phyloP scores from a whole-genome alignment of 2,888 invertebrate species.

The Apoderus coryli region DNA sequence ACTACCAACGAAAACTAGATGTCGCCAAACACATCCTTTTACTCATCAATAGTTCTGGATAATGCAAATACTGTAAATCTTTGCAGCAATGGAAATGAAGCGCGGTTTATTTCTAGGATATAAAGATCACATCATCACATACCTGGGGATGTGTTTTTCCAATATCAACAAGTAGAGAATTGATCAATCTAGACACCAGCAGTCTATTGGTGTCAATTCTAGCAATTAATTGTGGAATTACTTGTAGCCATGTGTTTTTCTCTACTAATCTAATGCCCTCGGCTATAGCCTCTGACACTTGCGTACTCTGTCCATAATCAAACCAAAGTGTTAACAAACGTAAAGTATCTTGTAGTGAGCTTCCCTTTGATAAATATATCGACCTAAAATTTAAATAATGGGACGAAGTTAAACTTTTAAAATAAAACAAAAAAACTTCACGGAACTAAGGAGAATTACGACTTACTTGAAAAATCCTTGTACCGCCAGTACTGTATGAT shows the following conservation, averaged over 20 bases:
- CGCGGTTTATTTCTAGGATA: no score
- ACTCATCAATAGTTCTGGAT: no score
- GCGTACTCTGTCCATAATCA: conserved; percentile 88
- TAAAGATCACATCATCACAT: no score
- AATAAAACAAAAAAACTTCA: conserved; percentile 4
- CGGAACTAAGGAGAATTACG: conserved; percentile 4
- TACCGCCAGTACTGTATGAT: conserved; percentile 78
- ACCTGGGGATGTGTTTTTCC: conserved; percentile 83
- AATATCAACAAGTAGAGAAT: conserved; percentile 87
- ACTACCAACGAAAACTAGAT: no score
- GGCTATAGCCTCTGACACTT: conserved; percentile 84
- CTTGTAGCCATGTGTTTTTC: conserved; percentile 98
- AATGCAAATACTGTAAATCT: no score
- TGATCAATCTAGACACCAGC: conserved; percentile 79
- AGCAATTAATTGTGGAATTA: conserved; percentile 96
- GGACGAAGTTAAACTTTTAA: conserved; percentile 1
- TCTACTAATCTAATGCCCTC: conserved; percentile 89
- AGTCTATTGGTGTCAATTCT: conserved; percentile 88
- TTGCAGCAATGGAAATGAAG: no score
- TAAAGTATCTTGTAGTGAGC: conserved; percentile 90
- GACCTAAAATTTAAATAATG: conserved; percentile 37
- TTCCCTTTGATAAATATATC: conserved; percentile 81
- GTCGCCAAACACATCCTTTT: no score
- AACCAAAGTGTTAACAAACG: conserved; percentile 93
- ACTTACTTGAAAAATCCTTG: conserved; percentile 70